Evolutionary conservation across 2,888 invertebrate species (phyloP).

Genomic region (Heliconius ismenius): DNA sequence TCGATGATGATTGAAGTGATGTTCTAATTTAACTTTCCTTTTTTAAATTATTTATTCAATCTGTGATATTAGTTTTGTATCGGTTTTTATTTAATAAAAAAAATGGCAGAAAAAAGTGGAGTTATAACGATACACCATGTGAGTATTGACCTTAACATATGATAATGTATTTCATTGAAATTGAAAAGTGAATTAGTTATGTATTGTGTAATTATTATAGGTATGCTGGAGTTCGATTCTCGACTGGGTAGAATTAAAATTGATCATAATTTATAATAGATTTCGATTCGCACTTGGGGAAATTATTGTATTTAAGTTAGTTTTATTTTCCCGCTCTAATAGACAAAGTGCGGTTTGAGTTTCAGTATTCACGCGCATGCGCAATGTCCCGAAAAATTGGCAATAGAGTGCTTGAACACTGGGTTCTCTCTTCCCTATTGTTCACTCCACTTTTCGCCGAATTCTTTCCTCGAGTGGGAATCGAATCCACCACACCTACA

Average conservation of each 20-base stretch:
- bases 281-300: no score
- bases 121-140: slow-evolving; percentile 74
- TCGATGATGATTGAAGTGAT: slow-evolving; percentile 60
- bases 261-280: no score
- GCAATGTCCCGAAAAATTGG: no score
- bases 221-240: background rate
- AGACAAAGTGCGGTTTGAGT: no score
- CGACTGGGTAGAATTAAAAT: background rate
- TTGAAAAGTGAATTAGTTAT: slow-evolving; percentile 8
- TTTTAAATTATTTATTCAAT: slow-evolving; percentile 66
- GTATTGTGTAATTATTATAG: background rate
- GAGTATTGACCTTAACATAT: slow-evolving; percentile 47
- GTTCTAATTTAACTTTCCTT: slow-evolving; percentile 46
- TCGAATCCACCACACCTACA: no score
- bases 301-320: no score
- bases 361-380: no score
- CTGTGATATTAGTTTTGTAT: slow-evolving; percentile 68
- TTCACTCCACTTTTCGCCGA: no score
- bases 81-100: slow-evolving; percentile 36
- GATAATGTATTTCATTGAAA: slow-evolving; percentile 6
- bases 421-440: no score
- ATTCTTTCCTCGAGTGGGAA: no score
- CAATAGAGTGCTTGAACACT: no score
- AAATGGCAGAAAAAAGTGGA: slow-evolving; percentile 64
- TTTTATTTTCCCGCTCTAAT: no score